These are phyloP conservation scores for Piaya cayana DNA, from an alignment of 2,113 vertebrate genomes.

Conservation along the genomic window DNA sequence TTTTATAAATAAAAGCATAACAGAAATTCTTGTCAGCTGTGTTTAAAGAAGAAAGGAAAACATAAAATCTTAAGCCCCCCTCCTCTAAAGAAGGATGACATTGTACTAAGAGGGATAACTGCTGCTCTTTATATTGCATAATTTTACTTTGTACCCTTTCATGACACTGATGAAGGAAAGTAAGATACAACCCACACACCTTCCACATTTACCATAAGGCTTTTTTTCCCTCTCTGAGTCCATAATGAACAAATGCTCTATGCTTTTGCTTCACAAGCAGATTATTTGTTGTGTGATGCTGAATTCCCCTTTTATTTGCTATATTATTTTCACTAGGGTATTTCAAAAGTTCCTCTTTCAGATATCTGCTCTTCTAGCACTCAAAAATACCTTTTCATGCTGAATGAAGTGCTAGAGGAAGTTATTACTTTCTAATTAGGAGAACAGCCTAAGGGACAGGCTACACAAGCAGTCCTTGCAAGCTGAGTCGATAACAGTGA, in stretches of 20 bases:
- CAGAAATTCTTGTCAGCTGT: constrained; percentile 3
- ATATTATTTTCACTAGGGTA: neutral
- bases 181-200: neutral
- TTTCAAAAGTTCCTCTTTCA: neutral
- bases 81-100: neutral
- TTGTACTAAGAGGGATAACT: neutral
- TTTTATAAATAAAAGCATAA: neutral
- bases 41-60: neutral
- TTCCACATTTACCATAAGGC: neutral
- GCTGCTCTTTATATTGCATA: neutral
- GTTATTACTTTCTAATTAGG: neutral
- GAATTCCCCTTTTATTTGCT: neutral
- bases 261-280: neutral
- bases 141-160: neutral
- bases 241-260: neutral
- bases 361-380: neutral
- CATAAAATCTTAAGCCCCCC: neutral
- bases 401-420: neutral
- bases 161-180: neutral
- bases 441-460: neutral
- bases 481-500: neutral
- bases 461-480: neutral
- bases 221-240: rapidly evolving
- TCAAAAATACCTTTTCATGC: neutral
- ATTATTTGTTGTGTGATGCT: neutral